Percentiles rank a stretch among this genome's conserved stretches.
phyloP scores from a whole-genome alignment of 2,888 invertebrate species.

The Calameuta pallipes region DNA sequence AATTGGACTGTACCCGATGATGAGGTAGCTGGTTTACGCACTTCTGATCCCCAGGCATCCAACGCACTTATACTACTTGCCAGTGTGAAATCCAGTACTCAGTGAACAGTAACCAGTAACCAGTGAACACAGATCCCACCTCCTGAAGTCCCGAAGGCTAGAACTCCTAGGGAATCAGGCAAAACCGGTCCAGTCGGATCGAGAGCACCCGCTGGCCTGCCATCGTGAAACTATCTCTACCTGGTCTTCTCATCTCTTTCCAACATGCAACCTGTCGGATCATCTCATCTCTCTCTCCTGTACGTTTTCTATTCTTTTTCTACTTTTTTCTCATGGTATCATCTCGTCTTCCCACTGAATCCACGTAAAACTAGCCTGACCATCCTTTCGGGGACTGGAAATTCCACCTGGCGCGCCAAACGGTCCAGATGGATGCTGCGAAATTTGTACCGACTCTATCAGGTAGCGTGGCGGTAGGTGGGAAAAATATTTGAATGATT shows the following conservation, averaged over 20 bases:
- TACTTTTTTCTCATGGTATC: conserved; percentile 15
- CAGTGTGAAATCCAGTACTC: conserved; percentile 20
- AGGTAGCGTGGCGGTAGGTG: not conserved
- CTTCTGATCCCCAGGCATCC: not conserved
- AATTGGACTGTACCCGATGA: not conserved
- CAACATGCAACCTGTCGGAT: conserved; percentile 13
- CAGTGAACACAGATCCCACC: conserved; percentile 28
- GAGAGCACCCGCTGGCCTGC: conserved; percentile 42
- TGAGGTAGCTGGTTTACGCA: not conserved
- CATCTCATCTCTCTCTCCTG: conserved; percentile 11
- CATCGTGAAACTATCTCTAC: conserved; percentile 19
- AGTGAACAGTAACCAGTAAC: conserved; percentile 31
- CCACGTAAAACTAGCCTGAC: conserved; percentile 17
- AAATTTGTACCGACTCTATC: not conserved
- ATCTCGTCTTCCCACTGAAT: conserved; percentile 10
- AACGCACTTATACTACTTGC: not conserved
- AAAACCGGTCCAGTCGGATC: conserved; percentile 65
- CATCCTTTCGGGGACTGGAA: not conserved
- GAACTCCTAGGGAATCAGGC: conserved; percentile 63
- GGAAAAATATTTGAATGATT: not conserved
- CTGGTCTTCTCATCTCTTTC: conserved; percentile 21
- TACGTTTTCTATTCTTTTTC: conserved; percentile 4
- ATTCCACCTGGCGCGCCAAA: not conserved
- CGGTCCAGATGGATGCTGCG: not conserved
- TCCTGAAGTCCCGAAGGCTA: conserved; percentile 53